Evolutionary conservation across 1,140 invertebrate species (phyloP).

Genomic region (Drosophila neocordata): DNA sequence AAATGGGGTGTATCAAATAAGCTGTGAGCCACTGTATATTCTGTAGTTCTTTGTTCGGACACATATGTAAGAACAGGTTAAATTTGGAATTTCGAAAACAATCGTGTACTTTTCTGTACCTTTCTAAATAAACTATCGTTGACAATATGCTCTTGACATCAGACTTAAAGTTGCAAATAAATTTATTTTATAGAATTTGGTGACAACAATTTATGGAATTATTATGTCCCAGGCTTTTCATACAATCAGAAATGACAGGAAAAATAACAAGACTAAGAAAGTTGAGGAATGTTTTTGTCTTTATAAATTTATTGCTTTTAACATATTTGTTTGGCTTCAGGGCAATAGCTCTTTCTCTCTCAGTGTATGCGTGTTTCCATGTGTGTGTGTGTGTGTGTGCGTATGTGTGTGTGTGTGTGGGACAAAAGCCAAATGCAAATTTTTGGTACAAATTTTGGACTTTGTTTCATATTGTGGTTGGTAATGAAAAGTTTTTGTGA

Average conservation of each 20-base stretch:
- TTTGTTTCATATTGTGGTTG: conserved; percentile 50
- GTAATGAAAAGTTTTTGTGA: conserved; percentile 36
- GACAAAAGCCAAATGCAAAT: conserved; percentile 51
- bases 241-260: conserved; percentile 17
- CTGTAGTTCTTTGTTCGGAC: too few species aligned
- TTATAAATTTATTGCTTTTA: conserved; percentile 37
- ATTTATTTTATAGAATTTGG: conserved; percentile 56
- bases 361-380: conserved; percentile 4
- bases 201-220: conserved; percentile 35
- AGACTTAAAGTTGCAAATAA: conserved; percentile 38
- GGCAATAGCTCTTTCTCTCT: conserved; percentile 23
- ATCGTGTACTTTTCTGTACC: too few species aligned
- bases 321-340: conserved; percentile 49
- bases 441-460: conserved; percentile 54
- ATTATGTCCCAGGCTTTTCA: conserved; percentile 15
- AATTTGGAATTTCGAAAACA: too few species aligned
- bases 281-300: conserved; percentile 31
- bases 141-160: too few species aligned
- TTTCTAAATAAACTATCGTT: too few species aligned
- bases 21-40: too few species aligned
- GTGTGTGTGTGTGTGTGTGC: conserved; percentile 21
- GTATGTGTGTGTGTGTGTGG: conserved; percentile 32
- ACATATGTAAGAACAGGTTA: too few species aligned
- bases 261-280: conserved; percentile 17
- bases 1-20: too few species aligned